Percentiles rank a stretch among this genome's conserved stretches.
These are phyloP conservation scores for Endotricha flammealis DNA, from an alignment of 2,888 invertebrate genomes.

Conservation along the genomic window DNA sequence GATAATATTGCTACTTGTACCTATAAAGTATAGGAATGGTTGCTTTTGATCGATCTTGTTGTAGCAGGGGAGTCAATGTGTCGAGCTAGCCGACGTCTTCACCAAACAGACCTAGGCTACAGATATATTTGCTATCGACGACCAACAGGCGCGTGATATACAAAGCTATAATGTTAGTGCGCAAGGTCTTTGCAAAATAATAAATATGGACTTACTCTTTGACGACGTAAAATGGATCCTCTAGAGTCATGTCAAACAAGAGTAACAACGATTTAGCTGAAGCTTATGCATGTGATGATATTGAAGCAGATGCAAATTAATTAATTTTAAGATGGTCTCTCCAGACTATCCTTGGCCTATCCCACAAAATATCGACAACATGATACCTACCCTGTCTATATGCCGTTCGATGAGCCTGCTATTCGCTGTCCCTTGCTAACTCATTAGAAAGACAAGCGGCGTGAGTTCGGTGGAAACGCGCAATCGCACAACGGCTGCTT, in stretches of 20 bases:
- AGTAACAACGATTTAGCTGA: constrained; percentile 37
- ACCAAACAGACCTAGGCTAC: too few relatives aligned
- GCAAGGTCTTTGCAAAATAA: too few relatives aligned
- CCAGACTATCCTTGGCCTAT: constrained; percentile 52
- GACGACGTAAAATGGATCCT: constrained; percentile 99
- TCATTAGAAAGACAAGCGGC: constrained; percentile 32
- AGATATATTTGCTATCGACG: too few relatives aligned
- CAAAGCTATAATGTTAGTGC: too few relatives aligned
- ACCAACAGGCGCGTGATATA: too few relatives aligned
- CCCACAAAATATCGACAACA: constrained; percentile 71
- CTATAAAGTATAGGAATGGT: too few relatives aligned
- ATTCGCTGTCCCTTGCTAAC: constrained; percentile 65
- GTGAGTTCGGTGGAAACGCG: constrained; percentile 48
- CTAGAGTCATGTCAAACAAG: constrained; percentile 94
- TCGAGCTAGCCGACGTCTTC: too few relatives aligned
- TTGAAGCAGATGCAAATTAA: constrained; percentile 24
- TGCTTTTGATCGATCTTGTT: too few relatives aligned
- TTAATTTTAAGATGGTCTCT: constrained; percentile 36
- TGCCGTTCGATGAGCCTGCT: constrained; percentile 51
- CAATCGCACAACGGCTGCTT: constrained; percentile 42
- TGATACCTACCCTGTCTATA: constrained; percentile 51
- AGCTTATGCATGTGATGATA: constrained; percentile 52
- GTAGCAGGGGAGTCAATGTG: too few relatives aligned
- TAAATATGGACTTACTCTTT: constrained; percentile 90
- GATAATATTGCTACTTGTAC: too few relatives aligned